phyloP scores from a whole-genome alignment of 2,888 invertebrate genomes.

The Lottia scabra region DNA sequence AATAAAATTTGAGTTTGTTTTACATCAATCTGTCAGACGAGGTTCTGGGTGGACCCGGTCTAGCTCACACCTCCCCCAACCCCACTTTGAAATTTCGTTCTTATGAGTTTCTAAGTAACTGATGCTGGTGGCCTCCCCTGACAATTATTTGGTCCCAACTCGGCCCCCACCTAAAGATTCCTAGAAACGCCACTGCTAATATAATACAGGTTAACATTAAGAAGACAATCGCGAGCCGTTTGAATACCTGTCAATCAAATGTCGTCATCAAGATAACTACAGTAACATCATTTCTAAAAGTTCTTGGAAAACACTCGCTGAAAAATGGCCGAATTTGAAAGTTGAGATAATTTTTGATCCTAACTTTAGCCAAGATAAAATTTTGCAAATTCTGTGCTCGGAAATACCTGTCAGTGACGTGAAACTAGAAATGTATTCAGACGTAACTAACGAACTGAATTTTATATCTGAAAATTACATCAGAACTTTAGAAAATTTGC shows the following conservation, averaged over 20 bases:
- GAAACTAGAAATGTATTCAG: constrained; percentile 61
- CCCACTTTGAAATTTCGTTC: no score
- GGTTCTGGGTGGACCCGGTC: no score
- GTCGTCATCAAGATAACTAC: constrained; percentile 63
- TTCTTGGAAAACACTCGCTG: constrained; percentile 51
- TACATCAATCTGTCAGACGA: constrained; percentile 61
- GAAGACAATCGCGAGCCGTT: constrained; percentile 45
- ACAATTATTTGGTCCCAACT: no score
- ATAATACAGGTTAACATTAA: no score
- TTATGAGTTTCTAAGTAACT: no score
- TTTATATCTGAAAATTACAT: constrained; percentile 52
- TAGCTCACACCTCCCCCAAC: no score
- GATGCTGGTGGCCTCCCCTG: no score
- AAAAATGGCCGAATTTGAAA: constrained; percentile 45
- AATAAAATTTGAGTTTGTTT: constrained; percentile 57
- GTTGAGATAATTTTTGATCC: constrained; percentile 66
- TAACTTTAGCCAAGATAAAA: constrained; percentile 57
- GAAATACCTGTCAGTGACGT: constrained; percentile 62
- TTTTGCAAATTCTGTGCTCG: constrained; percentile 60
- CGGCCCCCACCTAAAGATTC: no score
- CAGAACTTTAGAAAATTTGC: constrained; percentile 53
- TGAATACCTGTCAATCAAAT: constrained; percentile 55
- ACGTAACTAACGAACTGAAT: constrained; percentile 56
- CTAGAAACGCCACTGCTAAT: no score
- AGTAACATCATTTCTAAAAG: constrained; percentile 49